Percentiles rank a stretch among this genome's conserved stretches.
Evolutionary conservation across 92 coral and sea anemone species (phyloP).

Genomic region (Anthopleura xanthogrammica): DNA sequence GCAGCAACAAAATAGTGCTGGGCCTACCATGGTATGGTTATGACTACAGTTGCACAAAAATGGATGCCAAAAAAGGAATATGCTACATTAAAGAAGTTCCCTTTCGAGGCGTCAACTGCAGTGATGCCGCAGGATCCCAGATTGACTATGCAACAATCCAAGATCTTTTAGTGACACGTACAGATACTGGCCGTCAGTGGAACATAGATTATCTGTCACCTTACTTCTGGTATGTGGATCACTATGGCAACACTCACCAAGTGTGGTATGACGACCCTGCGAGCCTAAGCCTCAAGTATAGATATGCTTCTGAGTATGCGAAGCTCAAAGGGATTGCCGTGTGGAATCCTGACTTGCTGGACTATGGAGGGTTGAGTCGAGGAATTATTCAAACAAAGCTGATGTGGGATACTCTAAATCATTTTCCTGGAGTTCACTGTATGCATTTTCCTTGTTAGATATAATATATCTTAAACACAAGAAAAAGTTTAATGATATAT

Average conservation of each 20-base stretch:
- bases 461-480: neutral
- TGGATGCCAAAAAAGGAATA: slow-evolving; percentile 38
- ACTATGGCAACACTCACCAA: slow-evolving; percentile 69
- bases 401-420: slow-evolving; percentile 82
- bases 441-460: slow-evolving; percentile 15
- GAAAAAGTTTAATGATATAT: neutral
- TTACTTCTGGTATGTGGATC: slow-evolving; percentile 78
- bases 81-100: slow-evolving; percentile 87
- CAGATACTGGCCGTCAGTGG: slow-evolving; percentile 69
- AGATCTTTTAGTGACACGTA: slow-evolving; percentile 70
- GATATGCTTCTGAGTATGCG: slow-evolving; percentile 44
- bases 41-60: slow-evolving; percentile 71
- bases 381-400: slow-evolving; percentile 50
- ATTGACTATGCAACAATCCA: slow-evolving; percentile 73
- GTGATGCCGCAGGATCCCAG: slow-evolving; percentile 98
- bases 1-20: slow-evolving; percentile 78
- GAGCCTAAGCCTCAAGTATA: slow-evolving; percentile 65
- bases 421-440: slow-evolving; percentile 20
- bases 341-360: slow-evolving; percentile 94
- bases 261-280: slow-evolving; percentile 89
- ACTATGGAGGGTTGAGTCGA: slow-evolving; percentile 69
- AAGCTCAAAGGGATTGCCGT: slow-evolving; percentile 82
- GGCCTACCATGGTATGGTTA: slow-evolving; percentile 99
- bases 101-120: slow-evolving; percentile 91
- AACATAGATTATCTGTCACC: slow-evolving; percentile 57